Percentiles rank a stretch among this genome's conserved stretches.
These are phyloP conservation scores for Tyrophagus putrescentiae DNA, from an alignment of 1,140 invertebrate species.

Conservation along the genomic window DNA sequence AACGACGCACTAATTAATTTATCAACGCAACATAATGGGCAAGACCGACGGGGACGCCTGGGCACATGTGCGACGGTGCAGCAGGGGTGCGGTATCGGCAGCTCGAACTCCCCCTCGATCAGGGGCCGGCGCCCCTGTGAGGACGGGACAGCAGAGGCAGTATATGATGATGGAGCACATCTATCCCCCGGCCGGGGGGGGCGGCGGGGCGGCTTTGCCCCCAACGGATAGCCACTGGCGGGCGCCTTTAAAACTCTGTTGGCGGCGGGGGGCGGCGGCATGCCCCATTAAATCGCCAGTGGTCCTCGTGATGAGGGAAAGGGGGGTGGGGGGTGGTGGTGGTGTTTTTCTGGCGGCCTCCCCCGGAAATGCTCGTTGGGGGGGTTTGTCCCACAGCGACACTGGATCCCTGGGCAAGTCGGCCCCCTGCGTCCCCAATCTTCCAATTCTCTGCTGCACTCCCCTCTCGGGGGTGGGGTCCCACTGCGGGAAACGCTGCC, in stretches of 20 bases:
- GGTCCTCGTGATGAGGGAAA: too few relatives aligned
- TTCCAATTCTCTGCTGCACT: background rate
- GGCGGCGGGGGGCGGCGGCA: too few relatives aligned
- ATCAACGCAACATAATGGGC: too few relatives aligned
- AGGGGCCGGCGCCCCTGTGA: background rate
- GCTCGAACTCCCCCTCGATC: conserved; percentile 90
- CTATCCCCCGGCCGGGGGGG: background rate
- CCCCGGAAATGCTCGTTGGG: too few relatives aligned
- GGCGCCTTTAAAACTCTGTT: background rate
- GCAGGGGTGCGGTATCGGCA: conserved; percentile 31
- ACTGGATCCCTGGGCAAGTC: conserved; percentile 50
- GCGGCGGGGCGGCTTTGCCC: background rate
- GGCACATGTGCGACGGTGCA: too few relatives aligned
- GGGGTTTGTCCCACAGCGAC: too few relatives aligned
- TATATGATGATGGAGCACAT: conserved; percentile 7
- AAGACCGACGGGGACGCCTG: too few relatives aligned
- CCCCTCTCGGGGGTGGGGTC: too few relatives aligned
- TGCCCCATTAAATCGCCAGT: too few relatives aligned
- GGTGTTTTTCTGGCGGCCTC: too few relatives aligned
- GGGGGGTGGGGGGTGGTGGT: too few relatives aligned
- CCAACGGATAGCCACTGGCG: conserved; percentile 9
- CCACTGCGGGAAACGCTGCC: conserved; percentile 21
- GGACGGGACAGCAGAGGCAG: background rate
- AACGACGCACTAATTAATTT: background rate
- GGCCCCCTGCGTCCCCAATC: conserved; percentile 43